Evolutionary conservation across 2,113 vertebrate species (phyloP).

Genomic region (Siniperca knerii): DNA sequence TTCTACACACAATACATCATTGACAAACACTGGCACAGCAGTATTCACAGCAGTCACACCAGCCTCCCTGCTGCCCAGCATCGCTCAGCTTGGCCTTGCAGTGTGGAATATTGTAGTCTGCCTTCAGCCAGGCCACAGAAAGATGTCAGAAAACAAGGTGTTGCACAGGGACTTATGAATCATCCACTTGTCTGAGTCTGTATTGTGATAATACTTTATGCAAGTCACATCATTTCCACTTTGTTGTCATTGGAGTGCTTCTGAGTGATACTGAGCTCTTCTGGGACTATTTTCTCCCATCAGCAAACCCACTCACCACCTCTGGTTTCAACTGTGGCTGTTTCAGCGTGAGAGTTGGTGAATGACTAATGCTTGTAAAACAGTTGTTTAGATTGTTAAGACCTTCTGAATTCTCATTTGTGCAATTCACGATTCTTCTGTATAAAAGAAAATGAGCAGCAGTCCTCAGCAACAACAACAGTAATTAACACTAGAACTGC

Average conservation of each 20-base stretch:
- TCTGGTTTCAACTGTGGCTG: not conserved
- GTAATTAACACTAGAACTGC: not conserved
- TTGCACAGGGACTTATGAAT: not conserved
- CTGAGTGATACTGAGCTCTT: constrained; percentile 23
- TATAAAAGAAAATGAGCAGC: not conserved
- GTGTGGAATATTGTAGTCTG: constrained; percentile 23
- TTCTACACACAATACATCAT: constrained; percentile 71
- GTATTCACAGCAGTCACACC: constrained; percentile 59
- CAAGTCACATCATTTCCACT: constrained; percentile 39
- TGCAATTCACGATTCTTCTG: too few relatives aligned
- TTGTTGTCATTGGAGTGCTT: constrained; percentile 21
- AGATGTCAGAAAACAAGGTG: constrained; percentile 34
- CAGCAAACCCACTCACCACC: constrained; percentile 29
- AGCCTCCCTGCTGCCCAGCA: constrained; percentile 39
- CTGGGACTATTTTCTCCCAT: constrained; percentile 27
- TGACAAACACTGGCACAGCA: constrained; percentile 70
- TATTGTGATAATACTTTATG: constrained; percentile 28
- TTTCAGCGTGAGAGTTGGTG: constrained; percentile 2
- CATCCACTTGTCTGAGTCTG: constrained; percentile 12
- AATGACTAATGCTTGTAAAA: not conserved
- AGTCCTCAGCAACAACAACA: not conserved
- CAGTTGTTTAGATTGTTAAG: not conserved
- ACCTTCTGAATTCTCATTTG: not conserved
- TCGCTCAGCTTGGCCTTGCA: constrained; percentile 48
- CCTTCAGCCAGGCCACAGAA: constrained; percentile 20